Percentiles rank a stretch among this genome's conserved stretches.
Conservation (phyloP, 2,797 vertebrate species). For the Poecilia gillii region DNA sequence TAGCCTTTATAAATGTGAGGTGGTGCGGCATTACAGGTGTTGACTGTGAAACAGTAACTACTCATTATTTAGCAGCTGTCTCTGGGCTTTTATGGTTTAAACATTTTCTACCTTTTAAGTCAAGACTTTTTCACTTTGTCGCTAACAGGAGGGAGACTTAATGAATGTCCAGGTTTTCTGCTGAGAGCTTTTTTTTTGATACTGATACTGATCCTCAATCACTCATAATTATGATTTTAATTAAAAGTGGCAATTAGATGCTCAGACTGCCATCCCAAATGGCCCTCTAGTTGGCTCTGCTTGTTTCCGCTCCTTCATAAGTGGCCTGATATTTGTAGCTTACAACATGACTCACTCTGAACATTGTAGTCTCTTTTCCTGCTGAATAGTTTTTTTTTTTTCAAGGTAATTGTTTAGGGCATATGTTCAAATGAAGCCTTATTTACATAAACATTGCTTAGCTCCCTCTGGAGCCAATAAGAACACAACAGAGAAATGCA, state of each 20-base stretch:
- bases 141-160: conserved; percentile 42
- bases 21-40: conserved; percentile 46
- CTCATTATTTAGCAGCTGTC: conserved; percentile 19
- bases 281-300: conserved; percentile 53
- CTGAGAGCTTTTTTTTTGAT: conserved; percentile 13
- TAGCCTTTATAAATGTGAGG: conserved; percentile 57
- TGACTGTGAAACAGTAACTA: conserved; percentile 43
- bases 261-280: conserved; percentile 52
- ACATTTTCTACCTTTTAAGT: conserved; percentile 26
- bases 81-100: conserved; percentile 11
- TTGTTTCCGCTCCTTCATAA: conserved; percentile 51
- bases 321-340: conserved; percentile 51
- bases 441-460: conserved; percentile 77
- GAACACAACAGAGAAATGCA: conserved; percentile 42
- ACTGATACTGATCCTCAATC: conserved; percentile 23
- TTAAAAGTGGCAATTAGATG: conserved; percentile 38
- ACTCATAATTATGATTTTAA: conserved; percentile 34
- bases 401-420: conserved; percentile 72
- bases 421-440: conserved; percentile 75
- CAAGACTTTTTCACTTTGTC: conserved; percentile 26
- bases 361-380: conserved; percentile 44
- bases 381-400: conserved; percentile 60
- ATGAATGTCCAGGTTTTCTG: conserved; percentile 33
- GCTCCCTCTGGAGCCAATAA: conserved; percentile 68
- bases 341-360: conserved; percentile 43